A percentile compares a stretch with the other conserved stretches of the same genome.
Evolutionary conservation across 2,113 vertebrate species (phyloP).

Genomic region (Barbus barbus): DNA sequence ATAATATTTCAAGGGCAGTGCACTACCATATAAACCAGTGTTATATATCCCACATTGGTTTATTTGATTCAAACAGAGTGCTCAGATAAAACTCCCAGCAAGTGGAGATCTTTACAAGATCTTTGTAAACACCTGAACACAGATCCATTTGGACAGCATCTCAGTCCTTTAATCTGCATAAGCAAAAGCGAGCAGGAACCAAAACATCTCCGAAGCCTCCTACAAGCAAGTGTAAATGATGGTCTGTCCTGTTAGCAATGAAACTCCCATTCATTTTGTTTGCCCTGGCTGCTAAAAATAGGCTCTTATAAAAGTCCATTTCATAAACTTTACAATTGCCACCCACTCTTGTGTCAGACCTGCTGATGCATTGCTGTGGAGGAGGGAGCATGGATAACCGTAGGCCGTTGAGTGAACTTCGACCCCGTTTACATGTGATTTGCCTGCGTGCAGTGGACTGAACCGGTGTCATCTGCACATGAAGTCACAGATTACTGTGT

Average conservation of each 20-base stretch:
- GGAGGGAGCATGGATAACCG: slow-evolving; percentile 9
- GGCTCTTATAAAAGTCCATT: slow-evolving; percentile 46
- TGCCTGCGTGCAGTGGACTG: too few relatives aligned
- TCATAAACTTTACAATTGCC: slow-evolving; percentile 36
- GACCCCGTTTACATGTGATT: slow-evolving; percentile 46
- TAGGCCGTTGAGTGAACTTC: slow-evolving; percentile 42
- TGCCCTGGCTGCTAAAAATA: slow-evolving; percentile 46
- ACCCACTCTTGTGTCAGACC: slow-evolving; percentile 1
- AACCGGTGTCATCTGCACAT: slow-evolving; percentile 8
- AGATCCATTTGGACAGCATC: slow-evolving; percentile 3
- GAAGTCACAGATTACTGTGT: slow-evolving; percentile 25
- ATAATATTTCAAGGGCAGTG: neutral
- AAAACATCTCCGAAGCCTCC: slow-evolving; percentile 24
- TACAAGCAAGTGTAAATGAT: slow-evolving; percentile 10
- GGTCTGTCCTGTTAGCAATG: neutral
- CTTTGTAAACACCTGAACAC: slow-evolving; percentile 15
- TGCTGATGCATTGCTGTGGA: slow-evolving; percentile 24
- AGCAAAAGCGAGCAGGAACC: slow-evolving; percentile 9
- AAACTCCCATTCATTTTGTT: slow-evolving; percentile 24
- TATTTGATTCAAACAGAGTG: slow-evolving; percentile 7
- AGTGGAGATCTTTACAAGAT: slow-evolving; percentile 14
- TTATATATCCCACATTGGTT: neutral
- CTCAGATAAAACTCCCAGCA: neutral
- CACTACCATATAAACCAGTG: neutral
- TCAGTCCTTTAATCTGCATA: slow-evolving; percentile 19